Evolutionary conservation across 2,113 vertebrate genomes (phyloP), one percentile per base, ranked within the genome.

Genomic region (Ailurus styani): DNA sequence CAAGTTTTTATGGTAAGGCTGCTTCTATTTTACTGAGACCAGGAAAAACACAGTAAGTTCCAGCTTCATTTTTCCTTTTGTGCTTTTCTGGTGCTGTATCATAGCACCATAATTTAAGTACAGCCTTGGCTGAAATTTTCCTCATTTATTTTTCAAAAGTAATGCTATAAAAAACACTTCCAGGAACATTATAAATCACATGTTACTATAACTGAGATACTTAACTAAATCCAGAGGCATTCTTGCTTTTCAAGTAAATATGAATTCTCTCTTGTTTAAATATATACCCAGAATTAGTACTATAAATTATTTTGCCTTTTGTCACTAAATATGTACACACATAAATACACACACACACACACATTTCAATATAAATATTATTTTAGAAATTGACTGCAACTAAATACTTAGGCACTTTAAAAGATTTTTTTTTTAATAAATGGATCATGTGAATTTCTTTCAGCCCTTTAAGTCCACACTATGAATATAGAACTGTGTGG

Each of bases 281-380:
- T 96, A 97, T 84, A 31, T 79, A 79, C n/a, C 70, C 96, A 95
- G 96, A 98, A 98, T 97, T 98, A 98, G 40, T 92, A 95, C 97
- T 97, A 98, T 97, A 98, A 98, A 98, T 98, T 97, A 98, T 96
- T 90, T 98, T 37, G 79, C 89, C 83, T 98, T 98, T 98, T 98
- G 75, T 98, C 96, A 96, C 96, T 75, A 92, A 77, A 66, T 55
- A 98, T 91, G 96, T 86, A 91, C 96, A 94, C 86, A 93, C 97
- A 96, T 95, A 98, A 97, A 97, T 97, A 96, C 95, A 97, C 96
- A 98, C 91, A 98, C 95, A 97, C 93, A 97, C 96, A 98, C 91
- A 98, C 95, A 97, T 98, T 98, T 97, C 93, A 93, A 81, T 95
- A 95, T 93, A 90, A 94, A 97, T 97, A 98, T 98, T 98, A 84